Conservation (phyloP, 2,113 vertebrate genomes). For the Sterrhoptilus dennistouni region DNA sequence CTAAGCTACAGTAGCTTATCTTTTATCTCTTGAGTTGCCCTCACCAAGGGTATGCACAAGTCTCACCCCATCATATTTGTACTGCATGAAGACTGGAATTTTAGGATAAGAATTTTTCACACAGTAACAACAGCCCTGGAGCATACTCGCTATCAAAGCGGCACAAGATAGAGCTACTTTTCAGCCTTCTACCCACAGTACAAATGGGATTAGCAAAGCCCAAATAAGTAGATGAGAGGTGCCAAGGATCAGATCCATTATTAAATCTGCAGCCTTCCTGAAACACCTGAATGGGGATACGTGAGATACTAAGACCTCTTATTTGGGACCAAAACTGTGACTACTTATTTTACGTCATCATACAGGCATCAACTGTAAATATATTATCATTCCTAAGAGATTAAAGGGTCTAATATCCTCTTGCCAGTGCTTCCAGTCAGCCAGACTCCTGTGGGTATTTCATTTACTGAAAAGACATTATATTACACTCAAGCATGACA, state of each 20-base stretch:
- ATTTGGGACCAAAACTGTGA: neutral
- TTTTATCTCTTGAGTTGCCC: neutral
- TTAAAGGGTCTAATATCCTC: neutral
- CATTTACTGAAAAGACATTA: slow-evolving; percentile 7
- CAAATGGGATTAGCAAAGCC: neutral
- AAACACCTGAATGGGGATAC: neutral
- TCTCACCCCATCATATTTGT: neutral
- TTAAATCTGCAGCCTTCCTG: neutral
- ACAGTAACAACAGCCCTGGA: neutral
- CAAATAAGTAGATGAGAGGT: neutral
- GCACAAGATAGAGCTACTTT: neutral
- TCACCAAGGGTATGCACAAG: neutral
- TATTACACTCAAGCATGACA: slow-evolving; percentile 12
- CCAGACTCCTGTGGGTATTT: neutral
- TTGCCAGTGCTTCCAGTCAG: neutral
- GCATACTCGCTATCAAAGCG: neutral
- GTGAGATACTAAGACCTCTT: neutral
- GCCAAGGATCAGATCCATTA: neutral
- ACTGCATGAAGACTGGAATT: neutral
- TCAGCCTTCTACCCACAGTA: neutral
- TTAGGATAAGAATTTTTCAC: neutral
- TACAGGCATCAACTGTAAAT: neutral
- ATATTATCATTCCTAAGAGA: neutral
- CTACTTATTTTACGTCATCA: neutral
- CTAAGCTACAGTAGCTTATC: neutral